Evolutionary conservation across 2,113 vertebrate genomes (phyloP), one percentile per base, ranked within the genome.

Genomic region (Cyphomyrus plagiostoma): DNA sequence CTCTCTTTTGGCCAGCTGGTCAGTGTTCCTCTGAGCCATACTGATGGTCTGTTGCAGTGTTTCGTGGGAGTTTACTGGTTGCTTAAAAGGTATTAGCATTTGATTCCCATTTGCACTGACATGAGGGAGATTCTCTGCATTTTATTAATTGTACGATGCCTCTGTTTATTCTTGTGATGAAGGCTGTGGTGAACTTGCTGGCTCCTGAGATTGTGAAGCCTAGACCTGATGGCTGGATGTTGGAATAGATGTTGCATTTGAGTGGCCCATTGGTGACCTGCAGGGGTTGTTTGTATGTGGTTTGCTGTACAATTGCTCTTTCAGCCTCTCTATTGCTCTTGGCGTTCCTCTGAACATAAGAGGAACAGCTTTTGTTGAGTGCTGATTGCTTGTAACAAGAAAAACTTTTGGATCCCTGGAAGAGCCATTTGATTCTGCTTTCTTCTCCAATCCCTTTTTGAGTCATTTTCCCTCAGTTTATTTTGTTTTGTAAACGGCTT

Each of bases 281-380:
- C 46, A 74, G 42, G n/a, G 45, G 17, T 26, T 77, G 66, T 56
- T 83, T 9, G 39, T 13, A 50, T 62, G 66, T 23, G 15, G 26
- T 42, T 66, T 46, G n/a, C 86, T 52, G 52, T 92, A 90, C 94
- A 93, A 92, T 91, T 93, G 95, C 94, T 93, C 92, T 92, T 92
- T 91, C 94, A 94, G 92, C 88, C 92, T 95, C 19, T 94, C 94
- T 96, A 94, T 97, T 97, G 95, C 94, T 94, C 89, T 96, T 97
- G 96, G 96, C 95, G 93, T 91, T 89, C 92, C 89, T 88, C 82
- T 80, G 53, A 88, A 93, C 86, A 93, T 94, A 56, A 88, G 94
- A 94, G 95, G 94, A 94, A 85, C 95, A 94, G 94, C 92, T 35
- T 91, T 94, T 95, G 93, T 94, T 92, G 94, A 91, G 93, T 91